Conservation (phyloP, 2,797 vertebrate genomes). For the Ammospiza maritima region DNA sequence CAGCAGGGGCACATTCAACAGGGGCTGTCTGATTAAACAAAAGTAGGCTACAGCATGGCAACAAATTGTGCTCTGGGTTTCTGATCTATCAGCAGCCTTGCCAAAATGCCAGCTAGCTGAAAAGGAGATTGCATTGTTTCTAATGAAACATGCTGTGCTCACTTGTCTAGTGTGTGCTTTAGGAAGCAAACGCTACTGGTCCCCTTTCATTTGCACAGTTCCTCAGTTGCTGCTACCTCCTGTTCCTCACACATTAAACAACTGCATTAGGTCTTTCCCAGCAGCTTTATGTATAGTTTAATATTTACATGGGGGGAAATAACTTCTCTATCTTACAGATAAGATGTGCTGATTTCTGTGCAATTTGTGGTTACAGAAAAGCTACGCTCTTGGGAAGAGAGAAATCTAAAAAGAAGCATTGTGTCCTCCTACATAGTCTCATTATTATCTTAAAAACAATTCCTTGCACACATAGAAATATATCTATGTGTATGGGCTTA, state of each 20-base stretch:
- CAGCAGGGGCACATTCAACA: slow-evolving; percentile 43
- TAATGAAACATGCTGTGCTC: slow-evolving; percentile 62
- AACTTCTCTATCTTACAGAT: not conserved
- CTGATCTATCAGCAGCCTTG: slow-evolving; percentile 59
- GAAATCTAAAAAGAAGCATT: not conserved
- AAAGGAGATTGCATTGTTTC: slow-evolving; percentile 67
- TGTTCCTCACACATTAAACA: not conserved
- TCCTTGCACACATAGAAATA: not conserved
- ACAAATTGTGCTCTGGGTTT: slow-evolving; percentile 51
- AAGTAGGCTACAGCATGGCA: slow-evolving; percentile 53
- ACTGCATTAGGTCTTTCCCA: not conserved
- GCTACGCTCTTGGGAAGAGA: not conserved
- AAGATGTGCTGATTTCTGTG: not conserved
- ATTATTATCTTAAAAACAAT: not conserved
- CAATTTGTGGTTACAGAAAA: not conserved
- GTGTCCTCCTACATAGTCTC: not conserved
- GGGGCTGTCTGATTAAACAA: slow-evolving; percentile 52
- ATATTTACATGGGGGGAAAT: not conserved
- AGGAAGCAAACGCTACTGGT: slow-evolving; percentile 40
- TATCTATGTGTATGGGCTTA: not conserved
- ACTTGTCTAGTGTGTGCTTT: not conserved
- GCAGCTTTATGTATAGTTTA: not conserved
- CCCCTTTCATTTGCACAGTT: slow-evolving; percentile 17
- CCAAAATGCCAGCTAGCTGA: slow-evolving; percentile 53
- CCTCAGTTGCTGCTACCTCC: not conserved